Evolutionary conservation across 2,797 vertebrate species (phyloP).

Genomic region (Sebastolobus alascanus): DNA sequence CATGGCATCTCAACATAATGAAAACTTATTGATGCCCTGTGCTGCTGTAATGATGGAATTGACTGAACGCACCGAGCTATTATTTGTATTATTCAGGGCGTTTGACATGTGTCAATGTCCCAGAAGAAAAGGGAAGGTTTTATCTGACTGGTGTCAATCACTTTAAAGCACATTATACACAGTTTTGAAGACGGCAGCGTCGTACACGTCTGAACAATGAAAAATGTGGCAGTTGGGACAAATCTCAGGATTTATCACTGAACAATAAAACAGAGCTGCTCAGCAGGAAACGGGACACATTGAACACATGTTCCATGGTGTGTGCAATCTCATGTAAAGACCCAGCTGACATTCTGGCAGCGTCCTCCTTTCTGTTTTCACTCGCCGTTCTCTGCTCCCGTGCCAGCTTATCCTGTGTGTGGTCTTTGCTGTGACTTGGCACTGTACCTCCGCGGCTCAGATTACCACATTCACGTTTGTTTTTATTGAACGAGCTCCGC

Average conservation of each 20-base stretch:
- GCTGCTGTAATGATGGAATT: conserved; percentile 82
- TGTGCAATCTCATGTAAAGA: conserved; percentile 83
- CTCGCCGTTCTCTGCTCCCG: conserved; percentile 76
- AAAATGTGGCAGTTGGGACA: conserved; percentile 79
- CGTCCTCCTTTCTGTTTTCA: conserved; percentile 79
- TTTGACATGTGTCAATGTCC: conserved; percentile 80
- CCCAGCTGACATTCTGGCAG: conserved; percentile 86
- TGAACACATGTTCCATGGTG: conserved; percentile 83
- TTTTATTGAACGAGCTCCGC: conserved; percentile 50
- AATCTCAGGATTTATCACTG: conserved; percentile 82
- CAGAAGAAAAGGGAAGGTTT: conserved; percentile 61
- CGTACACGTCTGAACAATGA: conserved; percentile 58
- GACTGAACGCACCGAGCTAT: conserved; percentile 80
- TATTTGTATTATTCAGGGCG: conserved; percentile 82
- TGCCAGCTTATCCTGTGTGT: conserved; percentile 86
- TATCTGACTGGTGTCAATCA: conserved; percentile 80
- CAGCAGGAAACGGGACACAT: conserved; percentile 79
- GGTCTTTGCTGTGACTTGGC: conserved; percentile 85
- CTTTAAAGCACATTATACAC: conserved; percentile 57
- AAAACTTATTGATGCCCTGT: conserved; percentile 83
- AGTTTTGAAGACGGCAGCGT: conserved; percentile 51
- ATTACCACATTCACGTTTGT: conserved; percentile 76
- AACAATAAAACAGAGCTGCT: conserved; percentile 82
- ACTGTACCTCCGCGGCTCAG: conserved; percentile 72
- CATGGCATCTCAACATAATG: conserved; percentile 82